Base-by-base conservation (phyloP, 2,113 vertebrate species). In the Smithornis capensis region DNA sequence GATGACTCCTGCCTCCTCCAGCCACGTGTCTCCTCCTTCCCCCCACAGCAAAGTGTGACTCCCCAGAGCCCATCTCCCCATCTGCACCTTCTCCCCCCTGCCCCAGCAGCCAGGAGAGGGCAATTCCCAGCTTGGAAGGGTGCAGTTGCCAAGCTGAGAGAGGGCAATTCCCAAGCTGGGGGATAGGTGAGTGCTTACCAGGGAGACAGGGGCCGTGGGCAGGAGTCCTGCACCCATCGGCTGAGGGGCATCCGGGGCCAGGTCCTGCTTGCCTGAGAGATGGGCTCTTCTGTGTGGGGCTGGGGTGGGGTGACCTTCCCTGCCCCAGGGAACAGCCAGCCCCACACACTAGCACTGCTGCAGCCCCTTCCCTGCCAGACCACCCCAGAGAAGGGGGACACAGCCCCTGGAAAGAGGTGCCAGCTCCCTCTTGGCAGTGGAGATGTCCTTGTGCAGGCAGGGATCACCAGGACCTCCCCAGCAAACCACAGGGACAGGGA, bases 261-360 rank as follows among this genome's bases (percentile, higher is more conserved):
- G 94, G 74, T 98, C 97, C n/a, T 97, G 91, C 87, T 98, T 98
- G 82, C 94, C 97, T 98, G 96, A 91, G 84, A 62, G 83, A 83
- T 52, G 10, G 56, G 37, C 4, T 3, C 63, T 42, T 29, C 40
- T 62, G 59, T 1, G 0, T 69, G 29, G 31, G 40, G 57, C 42
- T 55, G 8, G n/a, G 35, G 35, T 57, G 0, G 2, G 29, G 57
- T 55, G 50, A 35, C 45, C 18, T 35, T 68, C 52, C 19, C 28
- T 35, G 38, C 24, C 31, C 73, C 53, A 6, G 1, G 2, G 47
- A 40, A 53, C 40, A 73, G 22, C 28, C 64, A 84, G 73, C 5
- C 40, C 49, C 27, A 21, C 71, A 35, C 35, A 57, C 18, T 2
- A 4, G n/a, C 5, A 0, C 23, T 62, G 56, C 50, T 81, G 59